Evolutionary conservation across 30 jellyfish, hydroid and myxozoan genomes (phyloP).

Genomic region (Pelagia noctiluca): DNA sequence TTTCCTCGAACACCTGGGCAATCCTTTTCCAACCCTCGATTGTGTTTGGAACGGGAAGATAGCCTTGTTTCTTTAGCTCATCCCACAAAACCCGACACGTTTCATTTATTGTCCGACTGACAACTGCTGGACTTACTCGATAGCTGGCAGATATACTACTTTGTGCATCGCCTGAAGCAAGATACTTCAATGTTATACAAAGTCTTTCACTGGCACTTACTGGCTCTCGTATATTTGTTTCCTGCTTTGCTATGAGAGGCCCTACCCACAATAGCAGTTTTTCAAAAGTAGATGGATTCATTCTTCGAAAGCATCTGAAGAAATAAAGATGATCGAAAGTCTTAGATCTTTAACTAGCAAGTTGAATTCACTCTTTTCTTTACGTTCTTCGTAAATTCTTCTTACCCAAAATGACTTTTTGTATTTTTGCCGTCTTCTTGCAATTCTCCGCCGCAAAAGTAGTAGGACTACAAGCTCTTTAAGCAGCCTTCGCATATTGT

Average conservation of each 20-base stretch:
- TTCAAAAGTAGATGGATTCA: conserved; percentile 5
- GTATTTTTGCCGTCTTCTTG: too few relatives aligned
- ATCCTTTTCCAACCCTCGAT: conserved; percentile 24
- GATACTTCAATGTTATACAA: conserved; percentile 22
- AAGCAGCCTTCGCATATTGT: too few relatives aligned
- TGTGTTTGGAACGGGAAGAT: conserved; percentile 13
- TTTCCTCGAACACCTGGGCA: too few relatives aligned
- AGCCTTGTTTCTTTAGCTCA: background rate
- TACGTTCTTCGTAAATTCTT: background rate
- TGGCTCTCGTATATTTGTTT: conserved; percentile 13
- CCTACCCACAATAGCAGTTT: conserved; percentile 11
- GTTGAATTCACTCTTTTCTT: conserved; percentile 4
- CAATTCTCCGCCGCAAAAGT: too few relatives aligned
- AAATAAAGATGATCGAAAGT: background rate
- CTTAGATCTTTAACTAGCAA: too few relatives aligned
- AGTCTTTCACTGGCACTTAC: conserved; percentile 48
- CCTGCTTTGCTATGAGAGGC: background rate
- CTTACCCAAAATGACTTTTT: too few relatives aligned
- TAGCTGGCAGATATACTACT: conserved; percentile 48
- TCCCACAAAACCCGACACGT: conserved; percentile 32
- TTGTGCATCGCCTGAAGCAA: conserved; percentile 65
- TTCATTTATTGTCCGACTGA: too few relatives aligned
- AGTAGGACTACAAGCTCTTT: too few relatives aligned
- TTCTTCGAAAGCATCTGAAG: conserved; percentile 17
- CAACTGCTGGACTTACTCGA: conserved; percentile 20